Conservation (phyloP, 1,140 invertebrate species). For the Tachypleus tridentatus region DNA sequence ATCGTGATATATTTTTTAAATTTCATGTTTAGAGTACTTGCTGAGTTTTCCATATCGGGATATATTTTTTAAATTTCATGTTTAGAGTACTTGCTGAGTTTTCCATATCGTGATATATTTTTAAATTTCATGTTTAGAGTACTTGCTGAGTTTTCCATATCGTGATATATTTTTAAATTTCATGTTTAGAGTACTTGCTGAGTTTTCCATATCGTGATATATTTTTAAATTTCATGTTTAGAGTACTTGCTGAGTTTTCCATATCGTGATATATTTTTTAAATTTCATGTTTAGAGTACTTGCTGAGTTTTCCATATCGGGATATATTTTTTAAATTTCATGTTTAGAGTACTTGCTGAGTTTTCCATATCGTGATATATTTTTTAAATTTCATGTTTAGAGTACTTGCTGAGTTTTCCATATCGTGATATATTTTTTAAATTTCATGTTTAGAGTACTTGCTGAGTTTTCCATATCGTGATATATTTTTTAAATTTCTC, state of each 20-base stretch:
- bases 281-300: conserved; percentile 21
- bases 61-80: conserved; percentile 21
- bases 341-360: no score
- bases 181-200: conserved; percentile 20
- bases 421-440: not conserved
- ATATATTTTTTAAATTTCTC: conserved; percentile 26
- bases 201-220: not conserved
- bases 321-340: conserved; percentile 20
- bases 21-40: conserved; percentile 21
- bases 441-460: not conserved
- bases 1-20: not conserved
- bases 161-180: not conserved
- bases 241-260: no score
- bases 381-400: conserved; percentile 22
- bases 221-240: conserved; percentile 23
- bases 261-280: not conserved
- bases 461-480: no score
- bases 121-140: conserved; percentile 21
- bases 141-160: no score
- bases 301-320: no score
- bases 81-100: no score
- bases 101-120: not conserved
- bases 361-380: not conserved
- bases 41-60: no score
- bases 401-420: no score